These are phyloP conservation scores for Amphipyra tragopoginis DNA, from an alignment of 2,888 invertebrate genomes.

Conservation along the genomic window DNA sequence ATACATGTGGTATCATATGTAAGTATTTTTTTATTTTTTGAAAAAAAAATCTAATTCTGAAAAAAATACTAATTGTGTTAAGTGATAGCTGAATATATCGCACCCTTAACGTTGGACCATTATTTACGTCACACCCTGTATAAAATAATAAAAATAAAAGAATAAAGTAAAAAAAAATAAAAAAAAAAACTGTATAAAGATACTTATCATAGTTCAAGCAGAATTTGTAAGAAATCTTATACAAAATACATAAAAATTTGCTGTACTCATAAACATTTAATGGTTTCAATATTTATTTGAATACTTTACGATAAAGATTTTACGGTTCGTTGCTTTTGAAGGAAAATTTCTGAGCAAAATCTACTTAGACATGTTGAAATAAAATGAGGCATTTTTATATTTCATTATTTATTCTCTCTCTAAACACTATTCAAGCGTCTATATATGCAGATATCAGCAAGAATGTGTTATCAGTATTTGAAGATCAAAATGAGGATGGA, in stretches of 20 bases:
- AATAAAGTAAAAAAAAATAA: too few species aligned
- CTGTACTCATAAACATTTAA: slow-evolving; percentile 41
- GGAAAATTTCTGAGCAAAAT: slow-evolving; percentile 3
- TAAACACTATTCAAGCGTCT: slow-evolving; percentile 50
- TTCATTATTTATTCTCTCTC: slow-evolving; percentile 20
- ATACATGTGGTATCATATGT: too few species aligned
- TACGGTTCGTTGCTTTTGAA: slow-evolving; percentile 5
- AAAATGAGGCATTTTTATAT: slow-evolving; percentile 62
- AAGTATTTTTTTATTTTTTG: too few species aligned
- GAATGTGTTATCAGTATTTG: slow-evolving; percentile 50
- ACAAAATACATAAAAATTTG: slow-evolving; percentile 11
- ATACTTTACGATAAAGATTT: slow-evolving; percentile 28
- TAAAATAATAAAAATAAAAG: too few species aligned
- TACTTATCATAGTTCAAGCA: neutral
- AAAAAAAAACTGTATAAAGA: too few species aligned
- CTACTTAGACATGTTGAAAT: slow-evolving; percentile 56
- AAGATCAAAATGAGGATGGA: slow-evolving; percentile 10
- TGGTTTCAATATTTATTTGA: slow-evolving; percentile 37
- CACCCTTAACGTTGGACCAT: too few species aligned
- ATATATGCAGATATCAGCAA: slow-evolving; percentile 52
- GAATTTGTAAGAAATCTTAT: neutral
- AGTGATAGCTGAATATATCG: too few species aligned
- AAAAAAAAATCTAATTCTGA: too few species aligned
- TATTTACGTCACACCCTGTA: too few species aligned
- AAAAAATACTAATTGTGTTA: too few species aligned